Evolutionary conservation across 2,113 vertebrate species (phyloP), one percentile per base, ranked within the genome.

Genomic region (Tichodroma muraria): DNA sequence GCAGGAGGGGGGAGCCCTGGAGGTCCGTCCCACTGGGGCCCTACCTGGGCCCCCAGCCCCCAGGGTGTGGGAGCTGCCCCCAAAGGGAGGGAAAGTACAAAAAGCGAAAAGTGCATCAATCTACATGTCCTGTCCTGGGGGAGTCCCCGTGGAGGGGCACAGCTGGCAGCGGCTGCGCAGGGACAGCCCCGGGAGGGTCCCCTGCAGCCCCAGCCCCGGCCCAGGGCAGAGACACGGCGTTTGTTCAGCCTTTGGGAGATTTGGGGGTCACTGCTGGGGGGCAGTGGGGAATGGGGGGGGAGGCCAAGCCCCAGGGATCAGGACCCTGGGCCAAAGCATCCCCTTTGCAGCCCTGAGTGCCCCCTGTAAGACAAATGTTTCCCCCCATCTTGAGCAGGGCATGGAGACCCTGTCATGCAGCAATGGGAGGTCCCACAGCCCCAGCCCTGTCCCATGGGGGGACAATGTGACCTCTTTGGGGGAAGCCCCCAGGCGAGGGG

Each of bases 41-140:
- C 9, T 6, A 5, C 33, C 25, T 4, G 20, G 24, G 50, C 22
- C 33, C 56, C 53, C 37, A 30, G 30, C n/a, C n/a, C 54, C 23
- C 19, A 4, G 37, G 38, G 17, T 42, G 38, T 2, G 5, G 59
- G 71, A 73, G 49, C 76, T 68, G 44, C 76, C 65, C 83, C 25
- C 7, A 5, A 13, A 37, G 49, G 33, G 4, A 59, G 38, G 47
- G 61, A 44, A 63, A 95, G 90, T 95, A 95, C 90, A 95, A 95
- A 95, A 93, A 95, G 95, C 90, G 1, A 94, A 95, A 95, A 95
- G 95, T 94, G 93, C 95, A 95, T 94, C 59, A 45, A 86, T 83
- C 77, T 69, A 59, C 81, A 2, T 16, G 13, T 54, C 80, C 80
- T 76, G 76, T 57, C 88, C 56, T 28, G 6, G 44, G 47, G 40